Percentiles rank a stretch among this genome's conserved stretches.
Conservation (phyloP, 2,888 invertebrate genomes). For the Dryococelus australis region DNA sequence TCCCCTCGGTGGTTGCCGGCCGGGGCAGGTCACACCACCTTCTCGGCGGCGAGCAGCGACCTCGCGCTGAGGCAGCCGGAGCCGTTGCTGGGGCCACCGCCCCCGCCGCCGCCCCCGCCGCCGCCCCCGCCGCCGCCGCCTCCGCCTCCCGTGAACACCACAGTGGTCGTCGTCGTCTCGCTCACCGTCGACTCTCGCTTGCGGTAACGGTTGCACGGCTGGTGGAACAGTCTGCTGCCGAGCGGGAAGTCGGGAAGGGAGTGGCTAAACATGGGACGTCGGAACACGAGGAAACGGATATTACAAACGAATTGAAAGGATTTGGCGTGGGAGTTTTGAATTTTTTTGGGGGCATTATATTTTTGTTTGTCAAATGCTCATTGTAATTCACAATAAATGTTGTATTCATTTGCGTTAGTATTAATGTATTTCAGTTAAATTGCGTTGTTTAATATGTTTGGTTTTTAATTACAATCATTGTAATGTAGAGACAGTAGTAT, state of each 20-base stretch:
- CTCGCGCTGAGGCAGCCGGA: neutral
- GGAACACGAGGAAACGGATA: too few relatives aligned
- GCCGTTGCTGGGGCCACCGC: neutral
- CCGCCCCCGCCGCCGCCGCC: neutral
- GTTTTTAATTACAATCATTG: too few relatives aligned
- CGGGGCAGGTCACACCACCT: neutral
- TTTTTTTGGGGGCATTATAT: too few relatives aligned
- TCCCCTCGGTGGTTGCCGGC: neutral
- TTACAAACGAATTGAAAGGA: too few relatives aligned
- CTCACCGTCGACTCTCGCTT: constrained; percentile 82
- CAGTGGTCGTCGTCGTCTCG: constrained; percentile 80
- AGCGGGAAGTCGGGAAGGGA: neutral
- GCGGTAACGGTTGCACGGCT: constrained; percentile 61
- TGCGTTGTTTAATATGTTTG: too few relatives aligned
- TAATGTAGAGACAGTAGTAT: too few relatives aligned
- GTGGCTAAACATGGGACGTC: too few relatives aligned
- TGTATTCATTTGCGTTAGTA: too few relatives aligned
- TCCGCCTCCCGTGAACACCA: constrained; percentile 61
- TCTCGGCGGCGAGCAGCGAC: neutral
- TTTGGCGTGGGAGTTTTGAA: too few relatives aligned
- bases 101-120: constrained; percentile 42
- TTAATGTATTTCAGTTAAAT: too few relatives aligned
- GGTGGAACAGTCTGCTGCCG: neutral
- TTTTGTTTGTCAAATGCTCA: too few relatives aligned
- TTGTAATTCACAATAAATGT: too few relatives aligned